These are phyloP conservation scores for Microtus richardsoni DNA, from an alignment of 2,113 vertebrate genomes.

Conservation along the genomic window DNA sequence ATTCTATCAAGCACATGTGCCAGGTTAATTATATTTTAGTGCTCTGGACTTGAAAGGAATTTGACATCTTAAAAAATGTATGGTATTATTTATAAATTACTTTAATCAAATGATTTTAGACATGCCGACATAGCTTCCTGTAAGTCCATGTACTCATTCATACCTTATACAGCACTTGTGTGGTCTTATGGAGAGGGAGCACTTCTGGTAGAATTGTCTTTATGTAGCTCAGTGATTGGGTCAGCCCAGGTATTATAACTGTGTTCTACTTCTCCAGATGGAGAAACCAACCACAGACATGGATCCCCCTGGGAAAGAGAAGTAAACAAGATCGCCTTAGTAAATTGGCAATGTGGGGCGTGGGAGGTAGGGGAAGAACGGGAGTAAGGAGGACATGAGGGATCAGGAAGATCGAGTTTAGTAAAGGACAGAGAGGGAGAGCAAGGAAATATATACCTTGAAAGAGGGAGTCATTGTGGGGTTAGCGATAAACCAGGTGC, in stretches of 20 bases:
- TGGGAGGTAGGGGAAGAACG: too few species aligned
- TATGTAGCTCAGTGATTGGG: neutral
- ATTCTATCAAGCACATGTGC: constrained; percentile 74
- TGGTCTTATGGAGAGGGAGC: neutral
- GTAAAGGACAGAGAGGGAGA: too few species aligned
- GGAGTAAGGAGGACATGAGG: too few species aligned
- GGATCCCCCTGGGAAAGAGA: too few species aligned
- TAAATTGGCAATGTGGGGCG: too few species aligned
- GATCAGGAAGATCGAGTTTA: too few species aligned
- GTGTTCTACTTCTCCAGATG: neutral
- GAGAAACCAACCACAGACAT: neutral
- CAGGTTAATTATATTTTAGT: constrained; percentile 74
- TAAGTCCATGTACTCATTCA: neutral
- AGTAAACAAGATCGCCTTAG: too few species aligned
- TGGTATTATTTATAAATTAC: constrained; percentile 63
- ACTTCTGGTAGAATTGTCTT: neutral
- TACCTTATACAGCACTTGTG: neutral
- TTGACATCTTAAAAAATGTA: constrained; percentile 67
- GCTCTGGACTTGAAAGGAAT: constrained; percentile 72
- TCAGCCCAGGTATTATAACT: neutral
- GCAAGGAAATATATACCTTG: too few species aligned
- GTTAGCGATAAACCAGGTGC: too few species aligned
- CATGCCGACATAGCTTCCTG: neutral
- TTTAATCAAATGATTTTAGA: constrained; percentile 68
- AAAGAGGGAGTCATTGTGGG: too few species aligned